Evolutionary conservation across 2,113 vertebrate species (phyloP), one percentile per base, ranked within the genome.

Genomic region (Xerus inauris): DNA sequence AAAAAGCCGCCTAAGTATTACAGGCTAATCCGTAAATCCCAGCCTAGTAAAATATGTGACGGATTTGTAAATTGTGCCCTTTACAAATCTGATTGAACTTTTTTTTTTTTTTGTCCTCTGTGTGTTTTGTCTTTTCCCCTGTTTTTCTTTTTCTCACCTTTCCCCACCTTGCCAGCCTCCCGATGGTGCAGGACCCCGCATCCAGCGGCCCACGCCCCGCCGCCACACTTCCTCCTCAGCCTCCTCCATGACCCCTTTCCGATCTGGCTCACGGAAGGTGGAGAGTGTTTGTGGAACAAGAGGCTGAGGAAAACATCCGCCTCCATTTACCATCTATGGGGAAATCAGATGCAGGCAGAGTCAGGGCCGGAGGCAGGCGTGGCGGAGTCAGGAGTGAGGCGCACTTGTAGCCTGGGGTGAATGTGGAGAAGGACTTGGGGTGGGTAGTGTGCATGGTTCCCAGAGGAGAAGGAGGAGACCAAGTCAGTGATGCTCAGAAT

Each of bases 51-150:
- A 99, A 99, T 98, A 98, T 99, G 98, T 98, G 98, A 98, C 98
- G 98, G 99, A 99, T 99, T 99, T 99, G 99, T 99, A 99, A 99
- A 99, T 98, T 98, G 98, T 98, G 98, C 98, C 99, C 99, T 99
- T 99, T 99, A 99, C 99, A 99, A 99, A 99, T 99, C 97, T 98
- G 98, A 98, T 98, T 99, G 98, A 99, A 98, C 98, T 98, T 99
- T 97, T 96, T 87, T 97, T 92, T 94, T 96, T 30, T 10, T 30
- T 12, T n/a, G n/a, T 62, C 49, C 5, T 2, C 76, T 0, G 1
- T 28, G 80, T 91, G 80, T 96, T 93, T 87, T 80, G 51, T 45
- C 20, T 90, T 90, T 79, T 57, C 45, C 76, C 83, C 35, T 38
- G 24, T 93, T 85, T 59, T 62, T 57, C 87, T 51, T 72, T 69